These are phyloP conservation scores for Pampus argenteus DNA, from an alignment of 2,797 vertebrate species.

Conservation along the genomic window DNA sequence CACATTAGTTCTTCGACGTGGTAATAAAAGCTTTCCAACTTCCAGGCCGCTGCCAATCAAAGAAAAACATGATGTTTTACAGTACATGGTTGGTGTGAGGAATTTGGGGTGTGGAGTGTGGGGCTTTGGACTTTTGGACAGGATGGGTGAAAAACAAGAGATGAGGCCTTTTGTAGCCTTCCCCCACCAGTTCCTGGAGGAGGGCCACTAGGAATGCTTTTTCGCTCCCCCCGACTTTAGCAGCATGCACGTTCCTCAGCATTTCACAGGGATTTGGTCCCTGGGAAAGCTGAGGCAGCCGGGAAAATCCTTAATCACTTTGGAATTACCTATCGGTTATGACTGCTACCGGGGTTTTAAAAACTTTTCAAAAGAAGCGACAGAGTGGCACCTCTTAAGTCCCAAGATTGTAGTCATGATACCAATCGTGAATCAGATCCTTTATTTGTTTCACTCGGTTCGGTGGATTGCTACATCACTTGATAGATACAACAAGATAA, in stretches of 20 bases:
- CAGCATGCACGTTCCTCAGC: constrained; percentile 75
- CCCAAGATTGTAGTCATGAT: constrained; percentile 38
- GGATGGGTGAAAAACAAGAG: constrained; percentile 73
- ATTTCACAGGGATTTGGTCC: constrained; percentile 85
- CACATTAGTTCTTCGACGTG: background rate
- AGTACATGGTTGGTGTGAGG: constrained; percentile 20
- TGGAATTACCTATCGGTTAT: constrained; percentile 81
- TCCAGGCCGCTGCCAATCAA: background rate
- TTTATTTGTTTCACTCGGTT: constrained; percentile 34
- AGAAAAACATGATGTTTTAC: background rate
- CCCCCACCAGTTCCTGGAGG: constrained; percentile 68
- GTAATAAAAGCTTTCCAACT: constrained; percentile 17
- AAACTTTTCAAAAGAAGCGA: constrained; percentile 66
- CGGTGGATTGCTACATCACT: background rate
- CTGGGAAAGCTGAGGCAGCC: constrained; percentile 81
- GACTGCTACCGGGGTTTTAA: constrained; percentile 66
- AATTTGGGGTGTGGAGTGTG: constrained; percentile 62
- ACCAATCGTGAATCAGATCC: constrained; percentile 28
- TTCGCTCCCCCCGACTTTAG: constrained; percentile 55
- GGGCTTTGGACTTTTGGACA: constrained; percentile 65
- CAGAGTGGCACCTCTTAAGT: constrained; percentile 73
- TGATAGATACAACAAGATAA: constrained; percentile 47
- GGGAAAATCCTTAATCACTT: constrained; percentile 82
- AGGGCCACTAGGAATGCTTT: constrained; percentile 73
- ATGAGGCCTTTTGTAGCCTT: constrained; percentile 72